A percentile compares a stretch with the other conserved stretches of the same genome.
Evolutionary conservation across 2,888 invertebrate species (phyloP).

Genomic region (Drosophila tripunctata): DNA sequence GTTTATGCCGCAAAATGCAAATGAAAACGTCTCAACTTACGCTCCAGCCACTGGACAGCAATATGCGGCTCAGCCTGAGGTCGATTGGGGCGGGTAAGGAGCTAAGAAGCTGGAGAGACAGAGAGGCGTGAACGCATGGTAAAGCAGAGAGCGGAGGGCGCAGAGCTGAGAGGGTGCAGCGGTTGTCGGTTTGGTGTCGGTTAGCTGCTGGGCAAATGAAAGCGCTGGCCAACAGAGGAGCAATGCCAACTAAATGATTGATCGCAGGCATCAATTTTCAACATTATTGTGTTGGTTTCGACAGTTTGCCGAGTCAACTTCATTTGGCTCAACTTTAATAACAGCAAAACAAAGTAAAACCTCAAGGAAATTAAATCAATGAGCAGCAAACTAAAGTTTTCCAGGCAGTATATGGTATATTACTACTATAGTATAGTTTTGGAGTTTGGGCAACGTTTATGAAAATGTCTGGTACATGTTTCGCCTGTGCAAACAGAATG

Average conservation of each 20-base stretch:
- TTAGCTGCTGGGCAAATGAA: constrained; percentile 49
- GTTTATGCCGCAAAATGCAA: constrained; percentile 64
- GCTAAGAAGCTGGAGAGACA: not conserved
- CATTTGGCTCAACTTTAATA: constrained; percentile 27
- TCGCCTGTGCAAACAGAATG: constrained; percentile 71
- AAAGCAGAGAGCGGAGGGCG: not conserved
- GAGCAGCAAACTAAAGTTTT: constrained; percentile 7
- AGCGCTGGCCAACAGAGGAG: constrained; percentile 40
- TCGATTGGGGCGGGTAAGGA: constrained; percentile 2
- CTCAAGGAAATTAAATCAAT: constrained; percentile 51
- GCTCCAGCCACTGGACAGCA: constrained; percentile 30
- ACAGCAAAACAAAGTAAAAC: constrained; percentile 13
- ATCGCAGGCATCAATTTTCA: constrained; percentile 77
- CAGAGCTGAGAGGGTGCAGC: constrained; percentile 12
- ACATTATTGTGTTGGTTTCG: constrained; percentile 61
- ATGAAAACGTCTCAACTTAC: constrained; percentile 77
- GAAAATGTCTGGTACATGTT: constrained; percentile 76
- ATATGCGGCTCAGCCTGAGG: constrained; percentile 21
- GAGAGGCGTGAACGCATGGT: not conserved
- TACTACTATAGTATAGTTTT: not conserved
- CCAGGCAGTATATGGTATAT: no score
- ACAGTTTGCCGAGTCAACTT: constrained; percentile 46
- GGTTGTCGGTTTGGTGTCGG: constrained; percentile 3
- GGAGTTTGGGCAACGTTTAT: constrained; percentile 51
- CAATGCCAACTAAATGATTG: constrained; percentile 67